phyloP scores from a whole-genome alignment of 1,140 invertebrate genomes.

The Heliothis subflexa region DNA sequence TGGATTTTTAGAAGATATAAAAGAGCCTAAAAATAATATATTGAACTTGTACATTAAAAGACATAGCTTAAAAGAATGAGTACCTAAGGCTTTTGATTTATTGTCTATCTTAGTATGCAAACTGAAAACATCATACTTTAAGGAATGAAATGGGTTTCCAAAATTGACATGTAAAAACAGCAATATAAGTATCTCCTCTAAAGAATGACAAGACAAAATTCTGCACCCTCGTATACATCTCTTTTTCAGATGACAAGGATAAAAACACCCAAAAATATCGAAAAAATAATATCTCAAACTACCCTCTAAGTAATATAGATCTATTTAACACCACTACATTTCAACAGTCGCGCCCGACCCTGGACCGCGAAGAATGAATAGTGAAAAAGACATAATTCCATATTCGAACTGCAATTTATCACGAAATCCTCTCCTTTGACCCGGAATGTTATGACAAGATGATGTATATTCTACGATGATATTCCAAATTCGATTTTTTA shows the following conservation, averaged over 20 bases:
- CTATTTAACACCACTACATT: constrained; percentile 31
- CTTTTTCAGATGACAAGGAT: neutral
- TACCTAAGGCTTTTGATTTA: too few relatives aligned
- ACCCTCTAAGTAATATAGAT: constrained; percentile 40
- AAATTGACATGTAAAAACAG: too few relatives aligned
- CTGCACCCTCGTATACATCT: neutral
- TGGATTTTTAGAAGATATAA: neutral
- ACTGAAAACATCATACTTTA: too few relatives aligned
- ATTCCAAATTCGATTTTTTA: constrained; percentile 80
- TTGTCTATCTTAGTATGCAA: too few relatives aligned
- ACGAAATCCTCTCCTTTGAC: constrained; percentile 81
- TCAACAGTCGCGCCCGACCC: constrained; percentile 51
- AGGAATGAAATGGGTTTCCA: too few relatives aligned
- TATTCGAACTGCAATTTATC: constrained; percentile 85
- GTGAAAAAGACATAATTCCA: constrained; percentile 85
- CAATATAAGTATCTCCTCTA: too few relatives aligned
- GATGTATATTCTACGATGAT: constrained; percentile 83
- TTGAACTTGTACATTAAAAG: too few relatives aligned
- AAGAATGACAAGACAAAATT: neutral
- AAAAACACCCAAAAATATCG: neutral
- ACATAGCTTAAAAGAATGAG: too few relatives aligned
- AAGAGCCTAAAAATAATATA: neutral
- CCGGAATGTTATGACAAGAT: constrained; percentile 84
- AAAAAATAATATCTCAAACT: neutral
- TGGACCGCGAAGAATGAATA: constrained; percentile 69